Evolutionary conservation across 2,888 invertebrate genomes (phyloP), one percentile per base, ranked within the genome.

Genomic region (Meliscaeva auricollis): DNA sequence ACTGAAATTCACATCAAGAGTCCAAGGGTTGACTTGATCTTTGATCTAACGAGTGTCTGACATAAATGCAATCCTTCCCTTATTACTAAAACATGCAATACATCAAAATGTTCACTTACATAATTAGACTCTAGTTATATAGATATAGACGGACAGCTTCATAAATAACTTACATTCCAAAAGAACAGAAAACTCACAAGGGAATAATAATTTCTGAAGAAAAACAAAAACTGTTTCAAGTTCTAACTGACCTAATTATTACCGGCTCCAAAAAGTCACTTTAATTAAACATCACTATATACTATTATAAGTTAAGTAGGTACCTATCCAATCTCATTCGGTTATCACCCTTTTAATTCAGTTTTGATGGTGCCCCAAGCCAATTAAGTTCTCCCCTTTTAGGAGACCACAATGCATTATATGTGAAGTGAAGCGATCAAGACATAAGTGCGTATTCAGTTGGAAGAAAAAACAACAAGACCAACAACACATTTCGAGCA

Each of bases 391-490:
- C 48, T 35, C 2, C n/a, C n/a, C 7, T 9, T 13, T 20, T 20
- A 0, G 38, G 6, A 38, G 15, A 58, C 20, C n/a, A 20, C 9
- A 58, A 64, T 64, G 54, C 52, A 54, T 60, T 38, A 44, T 13
- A 58, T 46, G 26, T 30, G 17, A 69, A 60, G 50, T 22, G n/a
- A 60, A 76, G 20, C 22, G 26, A 76, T 52, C 58, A 69, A 50
- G 70, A 69, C 54, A 54, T 26, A 69, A 52, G 66, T 50, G 32
- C 13, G 38, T 30, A 35, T 7, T 56, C 50, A 62, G 52, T 26
- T 62, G 60, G 38, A 78, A 78, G 35, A 46, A 78, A 26, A 26
- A n/a, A 56, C 30, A 72, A 66, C 35, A 73, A 78, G 58, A 38
- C 35, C 26, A 50, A 20, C 30, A 73, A 50, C 48, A 48, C 78